phyloP scores from a whole-genome alignment of 2,888 invertebrate species.

The Gisinianus flammeolus region DNA sequence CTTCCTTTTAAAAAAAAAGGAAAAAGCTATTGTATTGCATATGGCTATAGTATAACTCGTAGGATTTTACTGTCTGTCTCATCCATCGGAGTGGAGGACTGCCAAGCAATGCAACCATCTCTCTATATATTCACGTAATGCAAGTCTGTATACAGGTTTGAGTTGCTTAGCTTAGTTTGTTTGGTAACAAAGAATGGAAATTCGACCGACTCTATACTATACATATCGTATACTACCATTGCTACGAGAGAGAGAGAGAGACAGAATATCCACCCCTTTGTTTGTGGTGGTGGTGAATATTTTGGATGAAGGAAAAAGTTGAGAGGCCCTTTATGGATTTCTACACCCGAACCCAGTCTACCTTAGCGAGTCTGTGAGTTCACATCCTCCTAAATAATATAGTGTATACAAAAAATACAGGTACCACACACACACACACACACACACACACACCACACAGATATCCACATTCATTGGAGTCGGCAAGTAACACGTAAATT shows the following conservation, averaged over 20 bases:
- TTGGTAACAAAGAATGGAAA: background rate
- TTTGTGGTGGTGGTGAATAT: conserved; percentile 16
- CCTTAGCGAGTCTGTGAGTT: background rate
- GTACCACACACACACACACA: background rate
- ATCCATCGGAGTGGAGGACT: too few relatives aligned
- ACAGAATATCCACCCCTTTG: conserved; percentile 24
- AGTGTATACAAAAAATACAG: background rate
- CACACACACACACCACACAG: background rate
- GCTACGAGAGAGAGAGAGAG: too few relatives aligned
- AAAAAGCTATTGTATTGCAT: background rate
- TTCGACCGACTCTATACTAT: background rate
- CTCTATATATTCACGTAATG: too few relatives aligned
- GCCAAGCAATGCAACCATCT: background rate
- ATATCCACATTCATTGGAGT: too few relatives aligned
- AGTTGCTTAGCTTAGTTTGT: background rate
- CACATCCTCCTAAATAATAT: background rate
- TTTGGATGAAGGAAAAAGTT: background rate
- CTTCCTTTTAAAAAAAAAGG: background rate
- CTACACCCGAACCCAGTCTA: conserved; percentile 16
- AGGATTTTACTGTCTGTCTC: background rate
- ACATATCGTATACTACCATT: background rate
- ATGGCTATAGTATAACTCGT: background rate
- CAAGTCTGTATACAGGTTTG: background rate
- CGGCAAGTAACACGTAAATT: too few relatives aligned
- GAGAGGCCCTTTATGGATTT: conserved; percentile 30